These are phyloP conservation scores for Theocolax elegans DNA, from an alignment of 1,140 invertebrate species.

Conservation along the genomic window DNA sequence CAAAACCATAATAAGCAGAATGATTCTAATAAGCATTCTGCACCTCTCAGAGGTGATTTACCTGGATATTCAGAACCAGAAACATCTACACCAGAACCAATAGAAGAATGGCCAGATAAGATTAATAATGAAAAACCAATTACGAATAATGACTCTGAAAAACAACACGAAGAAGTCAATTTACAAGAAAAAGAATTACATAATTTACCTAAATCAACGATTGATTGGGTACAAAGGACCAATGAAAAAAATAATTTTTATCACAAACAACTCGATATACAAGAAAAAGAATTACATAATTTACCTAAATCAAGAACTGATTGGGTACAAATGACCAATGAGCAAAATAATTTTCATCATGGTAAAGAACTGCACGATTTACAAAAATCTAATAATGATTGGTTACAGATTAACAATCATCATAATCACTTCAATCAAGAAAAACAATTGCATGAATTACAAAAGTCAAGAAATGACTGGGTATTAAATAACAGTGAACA, in stretches of 20 bases:
- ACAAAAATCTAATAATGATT: too few relatives aligned
- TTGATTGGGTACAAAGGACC: neutral
- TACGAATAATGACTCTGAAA: neutral
- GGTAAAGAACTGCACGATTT: too few relatives aligned
- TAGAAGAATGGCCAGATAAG: neutral
- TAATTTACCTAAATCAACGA: neutral
- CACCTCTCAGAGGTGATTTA: conserved; percentile 1
- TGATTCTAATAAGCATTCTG: neutral
- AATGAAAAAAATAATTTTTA: neutral
- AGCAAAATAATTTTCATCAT: too few relatives aligned
- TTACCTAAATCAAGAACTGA: too few relatives aligned
- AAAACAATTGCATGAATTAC: neutral
- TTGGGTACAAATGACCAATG: too few relatives aligned
- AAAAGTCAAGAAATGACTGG: conserved; percentile 20
- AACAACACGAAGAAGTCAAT: conserved; percentile 18
- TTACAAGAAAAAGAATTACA: neutral
- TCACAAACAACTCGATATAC: too few relatives aligned
- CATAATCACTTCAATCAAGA: neutral
- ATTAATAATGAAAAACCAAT: neutral
- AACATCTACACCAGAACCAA: neutral
- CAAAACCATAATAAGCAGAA: conserved; percentile 1
- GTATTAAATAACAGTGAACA: neutral
- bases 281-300: too few relatives aligned
- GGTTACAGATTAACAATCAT: too few relatives aligned
- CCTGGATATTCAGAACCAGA: conserved; percentile 12